These are phyloP conservation scores for Entomobrya proxima DNA, from an alignment of 2,888 invertebrate species.

Conservation along the genomic window DNA sequence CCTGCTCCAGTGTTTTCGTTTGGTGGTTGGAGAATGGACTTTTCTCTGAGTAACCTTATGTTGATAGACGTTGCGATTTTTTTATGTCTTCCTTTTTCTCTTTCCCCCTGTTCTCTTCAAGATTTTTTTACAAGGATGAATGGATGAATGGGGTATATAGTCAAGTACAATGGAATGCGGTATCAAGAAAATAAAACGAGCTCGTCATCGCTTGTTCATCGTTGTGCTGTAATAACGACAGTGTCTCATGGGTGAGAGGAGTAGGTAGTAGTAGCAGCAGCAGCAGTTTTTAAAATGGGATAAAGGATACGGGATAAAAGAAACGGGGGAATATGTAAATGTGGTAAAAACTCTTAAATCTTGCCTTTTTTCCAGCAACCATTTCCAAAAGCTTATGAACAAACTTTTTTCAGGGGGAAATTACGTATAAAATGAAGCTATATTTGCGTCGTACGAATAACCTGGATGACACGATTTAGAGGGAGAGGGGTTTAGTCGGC, in stretches of 20 bases:
- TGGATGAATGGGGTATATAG: background rate
- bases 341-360: constrained; percentile 16
- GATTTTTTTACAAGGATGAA: background rate
- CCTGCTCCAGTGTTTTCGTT: background rate
- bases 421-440: no score
- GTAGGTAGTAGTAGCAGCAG: background rate
- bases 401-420: no score
- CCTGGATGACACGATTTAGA: no score
- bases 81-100: background rate
- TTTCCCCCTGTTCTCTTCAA: background rate
- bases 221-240: no score
- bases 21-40: no score
- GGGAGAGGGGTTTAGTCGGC: no score
- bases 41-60: no score
- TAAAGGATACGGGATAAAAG: background rate
- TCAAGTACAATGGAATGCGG: no score
- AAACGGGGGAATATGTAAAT: background rate
- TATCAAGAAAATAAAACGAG: no score
- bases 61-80: no score
- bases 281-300: background rate
- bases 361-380: background rate
- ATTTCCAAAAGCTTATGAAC: background rate
- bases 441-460: no score
- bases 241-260: background rate
- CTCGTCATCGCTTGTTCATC: no score